Conservation (phyloP, 2,888 invertebrate species). For the Hetaerina titia region DNA sequence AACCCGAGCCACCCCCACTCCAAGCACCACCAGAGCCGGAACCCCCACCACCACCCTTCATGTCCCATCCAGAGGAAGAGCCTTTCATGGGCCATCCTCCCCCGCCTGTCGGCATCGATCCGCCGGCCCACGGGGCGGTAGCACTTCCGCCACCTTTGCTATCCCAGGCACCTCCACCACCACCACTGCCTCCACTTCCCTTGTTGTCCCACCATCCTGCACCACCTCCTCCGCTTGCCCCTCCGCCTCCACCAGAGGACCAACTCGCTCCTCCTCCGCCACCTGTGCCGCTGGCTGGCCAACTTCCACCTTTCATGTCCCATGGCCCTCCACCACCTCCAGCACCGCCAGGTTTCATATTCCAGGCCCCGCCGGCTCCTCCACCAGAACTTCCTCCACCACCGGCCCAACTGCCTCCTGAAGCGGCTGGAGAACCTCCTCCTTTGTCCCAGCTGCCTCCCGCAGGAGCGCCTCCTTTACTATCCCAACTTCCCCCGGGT, state of each 20-base stretch:
- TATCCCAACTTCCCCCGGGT: constrained; percentile 50
- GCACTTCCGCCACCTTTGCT: background rate
- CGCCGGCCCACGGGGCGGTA: background rate
- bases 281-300: background rate
- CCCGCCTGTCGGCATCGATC: background rate
- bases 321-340: background rate
- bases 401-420: constrained; percentile 29
- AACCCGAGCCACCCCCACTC: constrained; percentile 8
- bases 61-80: background rate
- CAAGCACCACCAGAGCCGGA: background rate
- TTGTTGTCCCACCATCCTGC: constrained; percentile 31
- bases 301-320: constrained; percentile 38
- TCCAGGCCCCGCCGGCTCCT: constrained; percentile 19
- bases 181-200: background rate
- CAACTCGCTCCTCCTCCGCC: background rate
- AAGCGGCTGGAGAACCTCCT: background rate
- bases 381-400: constrained; percentile 4
- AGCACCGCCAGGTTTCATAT: constrained; percentile 30
- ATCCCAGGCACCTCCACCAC: constrained; percentile 5
- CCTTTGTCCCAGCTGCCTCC: background rate
- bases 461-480: constrained; percentile 19
- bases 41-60: background rate
- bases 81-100: background rate
- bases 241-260: background rate
- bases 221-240: background rate